Conservation (phyloP, 2,113 vertebrate species). For the Catharus fuscescens region DNA sequence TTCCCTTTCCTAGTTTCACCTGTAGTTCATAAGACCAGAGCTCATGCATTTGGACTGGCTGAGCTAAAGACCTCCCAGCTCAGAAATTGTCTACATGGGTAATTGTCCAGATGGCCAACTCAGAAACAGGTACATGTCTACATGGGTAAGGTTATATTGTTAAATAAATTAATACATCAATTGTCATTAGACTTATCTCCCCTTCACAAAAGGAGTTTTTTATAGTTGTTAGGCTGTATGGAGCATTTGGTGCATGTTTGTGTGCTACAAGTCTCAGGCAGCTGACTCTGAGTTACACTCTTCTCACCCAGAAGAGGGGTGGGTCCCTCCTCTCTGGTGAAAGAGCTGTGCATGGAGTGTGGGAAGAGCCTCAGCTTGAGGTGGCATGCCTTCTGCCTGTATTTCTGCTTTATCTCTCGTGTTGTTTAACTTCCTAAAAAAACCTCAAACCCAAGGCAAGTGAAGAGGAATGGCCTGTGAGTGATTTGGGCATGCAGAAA, state of each 20-base stretch:
- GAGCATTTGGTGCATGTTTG: not conserved
- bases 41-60: not conserved
- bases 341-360: not conserved
- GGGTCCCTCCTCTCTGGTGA: not conserved
- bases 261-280: not conserved
- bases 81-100: not conserved
- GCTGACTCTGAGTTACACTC: conserved; percentile 11
- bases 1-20: not conserved
- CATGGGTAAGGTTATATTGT: not conserved
- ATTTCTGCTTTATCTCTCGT: not conserved
- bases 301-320: not conserved
- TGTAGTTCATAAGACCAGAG: not conserved
- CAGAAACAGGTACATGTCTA: not conserved
- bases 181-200: not conserved
- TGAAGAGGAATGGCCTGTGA: not conserved
- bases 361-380: conserved; percentile 29
- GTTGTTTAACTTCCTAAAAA: not conserved
- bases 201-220: not conserved
- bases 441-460: not conserved
- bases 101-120: not conserved
- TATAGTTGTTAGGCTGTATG: not conserved
- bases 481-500: not conserved
- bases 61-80: not conserved
- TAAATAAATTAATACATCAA: not conserved
- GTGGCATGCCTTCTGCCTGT: not conserved